These are phyloP conservation scores for Clangula hyemalis DNA, from an alignment of 2,797 vertebrate genomes.

Conservation along the genomic window DNA sequence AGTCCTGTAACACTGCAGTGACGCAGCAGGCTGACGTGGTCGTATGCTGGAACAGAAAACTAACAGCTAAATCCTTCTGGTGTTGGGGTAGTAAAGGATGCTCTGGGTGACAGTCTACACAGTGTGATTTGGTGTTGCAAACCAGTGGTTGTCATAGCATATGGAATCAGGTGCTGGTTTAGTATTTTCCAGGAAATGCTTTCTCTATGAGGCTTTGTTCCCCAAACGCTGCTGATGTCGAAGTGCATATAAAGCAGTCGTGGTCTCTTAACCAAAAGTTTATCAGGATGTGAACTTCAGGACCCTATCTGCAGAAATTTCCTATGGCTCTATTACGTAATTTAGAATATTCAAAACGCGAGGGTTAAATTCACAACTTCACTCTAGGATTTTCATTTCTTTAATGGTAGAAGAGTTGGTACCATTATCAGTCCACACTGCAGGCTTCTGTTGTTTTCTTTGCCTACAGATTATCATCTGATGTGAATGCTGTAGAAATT, in stretches of 20 bases:
- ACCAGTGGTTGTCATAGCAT: not conserved
- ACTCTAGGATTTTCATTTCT: not conserved
- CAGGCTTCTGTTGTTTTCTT: not conserved
- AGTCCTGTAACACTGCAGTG: rapidly evolving
- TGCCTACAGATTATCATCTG: not conserved
- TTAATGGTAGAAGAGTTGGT: not conserved
- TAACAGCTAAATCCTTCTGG: not conserved
- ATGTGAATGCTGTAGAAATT: not conserved
- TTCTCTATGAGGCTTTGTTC: not conserved
- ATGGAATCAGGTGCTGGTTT: not conserved
- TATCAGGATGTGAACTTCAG: not conserved
- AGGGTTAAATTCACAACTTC: not conserved
- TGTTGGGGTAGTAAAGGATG: not conserved
- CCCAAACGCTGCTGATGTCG: not conserved
- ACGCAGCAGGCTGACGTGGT: not conserved
- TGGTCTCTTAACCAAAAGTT: not conserved
- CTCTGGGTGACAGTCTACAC: not conserved
- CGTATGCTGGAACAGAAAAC: not conserved
- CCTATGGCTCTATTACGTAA: not conserved
- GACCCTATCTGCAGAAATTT: not conserved
- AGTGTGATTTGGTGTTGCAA: not conserved
- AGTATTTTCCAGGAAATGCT: not conserved
- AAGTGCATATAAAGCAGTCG: not conserved
- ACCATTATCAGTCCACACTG: not conserved
- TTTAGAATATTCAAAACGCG: not conserved